Conservation (phyloP, 2,888 invertebrate species). For the Pelosia muscerda region DNA sequence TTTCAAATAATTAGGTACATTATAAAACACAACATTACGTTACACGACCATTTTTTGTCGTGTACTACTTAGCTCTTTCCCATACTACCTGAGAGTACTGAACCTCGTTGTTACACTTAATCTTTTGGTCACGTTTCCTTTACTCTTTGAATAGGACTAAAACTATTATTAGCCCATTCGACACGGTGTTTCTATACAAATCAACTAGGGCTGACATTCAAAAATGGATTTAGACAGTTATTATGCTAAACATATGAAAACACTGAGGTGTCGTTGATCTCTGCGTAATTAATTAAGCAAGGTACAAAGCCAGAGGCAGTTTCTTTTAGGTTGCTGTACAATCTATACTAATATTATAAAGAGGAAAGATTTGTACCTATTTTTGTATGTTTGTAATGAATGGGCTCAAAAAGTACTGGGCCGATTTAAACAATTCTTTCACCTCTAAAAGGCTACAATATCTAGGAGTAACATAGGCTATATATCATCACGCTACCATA, state of each 20-base stretch:
- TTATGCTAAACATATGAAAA: constrained; percentile 24
- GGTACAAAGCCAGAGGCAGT: background rate
- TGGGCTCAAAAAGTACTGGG: too few species aligned
- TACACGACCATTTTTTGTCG: constrained; percentile 4
- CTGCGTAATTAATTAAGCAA: constrained; percentile 19
- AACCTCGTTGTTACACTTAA: constrained; percentile 45
- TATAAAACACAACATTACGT: constrained; percentile 11
- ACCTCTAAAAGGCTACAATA: too few species aligned
- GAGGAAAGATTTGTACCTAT: too few species aligned
- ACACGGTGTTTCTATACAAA: constrained; percentile 40
- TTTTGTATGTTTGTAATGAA: too few species aligned
- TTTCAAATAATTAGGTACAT: background rate
- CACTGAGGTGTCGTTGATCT: constrained; percentile 18
- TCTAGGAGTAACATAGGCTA: too few species aligned
- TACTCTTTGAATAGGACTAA: constrained; percentile 57
- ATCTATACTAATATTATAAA: too few species aligned
- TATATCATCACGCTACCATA: too few species aligned
- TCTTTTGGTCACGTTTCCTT: constrained; percentile 60
- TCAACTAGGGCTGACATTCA: constrained; percentile 33
- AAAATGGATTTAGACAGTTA: constrained; percentile 19
- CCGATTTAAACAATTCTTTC: too few species aligned
- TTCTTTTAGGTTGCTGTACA: background rate
- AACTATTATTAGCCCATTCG: constrained; percentile 52
- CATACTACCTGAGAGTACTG: constrained; percentile 26
- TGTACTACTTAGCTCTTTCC: constrained; percentile 19